A percentile compares a stretch with the other conserved stretches of the same genome.
phyloP scores from a whole-genome alignment of 2,113 vertebrate genomes.

The Abramis brama region DNA sequence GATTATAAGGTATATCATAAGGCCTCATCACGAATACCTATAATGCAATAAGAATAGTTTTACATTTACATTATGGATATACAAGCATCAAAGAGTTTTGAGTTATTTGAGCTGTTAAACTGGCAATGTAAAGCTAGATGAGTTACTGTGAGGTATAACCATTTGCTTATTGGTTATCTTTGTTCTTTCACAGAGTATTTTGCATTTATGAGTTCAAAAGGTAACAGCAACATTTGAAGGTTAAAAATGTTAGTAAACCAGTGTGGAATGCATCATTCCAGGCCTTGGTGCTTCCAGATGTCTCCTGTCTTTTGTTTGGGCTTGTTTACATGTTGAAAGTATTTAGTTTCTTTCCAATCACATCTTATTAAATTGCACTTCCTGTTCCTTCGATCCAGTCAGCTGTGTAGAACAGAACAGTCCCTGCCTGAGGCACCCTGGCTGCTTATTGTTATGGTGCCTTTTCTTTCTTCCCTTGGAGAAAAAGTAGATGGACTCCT shows the following conservation, averaged over 20 bases:
- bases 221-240: slow-evolving; percentile 7
- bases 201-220: not conserved
- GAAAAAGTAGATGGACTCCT: slow-evolving; percentile 1
- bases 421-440: slow-evolving; percentile 23
- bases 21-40: not conserved
- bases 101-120: not conserved
- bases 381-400: slow-evolving; percentile 15
- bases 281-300: slow-evolving; percentile 31
- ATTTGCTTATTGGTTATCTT: not conserved
- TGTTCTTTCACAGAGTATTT: not conserved
- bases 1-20: not conserved
- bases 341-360: slow-evolving; percentile 36
- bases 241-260: not conserved
- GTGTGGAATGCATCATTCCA: slow-evolving; percentile 21
- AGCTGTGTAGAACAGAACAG: slow-evolving; percentile 26
- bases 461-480: slow-evolving; percentile 9
- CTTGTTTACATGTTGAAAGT: slow-evolving; percentile 35
- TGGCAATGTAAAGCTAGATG: not conserved
- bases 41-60: not conserved
- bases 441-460: not conserved
- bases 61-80: not conserved
- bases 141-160: not conserved
- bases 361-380: slow-evolving; percentile 32
- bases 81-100: not conserved
- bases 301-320: slow-evolving; percentile 31